phyloP scores from a whole-genome alignment of 2,797 vertebrate species.

The Sebastolobus alascanus region DNA sequence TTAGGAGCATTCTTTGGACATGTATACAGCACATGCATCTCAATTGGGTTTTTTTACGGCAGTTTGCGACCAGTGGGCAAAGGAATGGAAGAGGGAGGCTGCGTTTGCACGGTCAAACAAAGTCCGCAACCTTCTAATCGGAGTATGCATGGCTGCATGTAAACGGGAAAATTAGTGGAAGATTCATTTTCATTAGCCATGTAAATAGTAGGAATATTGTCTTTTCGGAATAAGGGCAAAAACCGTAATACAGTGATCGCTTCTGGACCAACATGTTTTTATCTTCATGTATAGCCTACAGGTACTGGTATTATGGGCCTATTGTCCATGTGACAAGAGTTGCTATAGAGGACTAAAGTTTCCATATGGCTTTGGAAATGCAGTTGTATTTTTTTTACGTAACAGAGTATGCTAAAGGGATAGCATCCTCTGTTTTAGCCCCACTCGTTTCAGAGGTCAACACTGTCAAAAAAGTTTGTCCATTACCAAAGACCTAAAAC shows the following conservation, averaged over 20 bases:
- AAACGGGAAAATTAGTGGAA: neutral
- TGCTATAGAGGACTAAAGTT: neutral
- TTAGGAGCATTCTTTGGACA: neutral
- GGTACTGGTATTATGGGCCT: neutral
- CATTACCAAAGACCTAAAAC: neutral
- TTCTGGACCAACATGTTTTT: neutral
- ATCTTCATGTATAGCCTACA: accelerated
- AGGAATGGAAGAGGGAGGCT: neutral
- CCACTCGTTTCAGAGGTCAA: neutral
- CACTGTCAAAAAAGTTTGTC: neutral
- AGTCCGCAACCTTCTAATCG: neutral
- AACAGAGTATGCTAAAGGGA: neutral
- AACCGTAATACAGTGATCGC: neutral
- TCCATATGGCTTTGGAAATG: neutral
- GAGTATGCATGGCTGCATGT: accelerated
- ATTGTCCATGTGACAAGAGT: neutral
- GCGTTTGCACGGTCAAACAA: neutral
- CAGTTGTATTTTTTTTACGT: neutral
- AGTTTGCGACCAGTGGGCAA: neutral
- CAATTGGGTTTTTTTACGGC: neutral
- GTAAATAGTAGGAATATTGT: neutral
- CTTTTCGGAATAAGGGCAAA: neutral
- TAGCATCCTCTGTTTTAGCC: neutral
- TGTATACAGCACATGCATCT: neutral
- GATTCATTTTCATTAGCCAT: neutral